Evolutionary conservation across 2,888 invertebrate species (phyloP), one percentile per base, ranked within the genome.

Genomic region (Azorinus chamasolen): DNA sequence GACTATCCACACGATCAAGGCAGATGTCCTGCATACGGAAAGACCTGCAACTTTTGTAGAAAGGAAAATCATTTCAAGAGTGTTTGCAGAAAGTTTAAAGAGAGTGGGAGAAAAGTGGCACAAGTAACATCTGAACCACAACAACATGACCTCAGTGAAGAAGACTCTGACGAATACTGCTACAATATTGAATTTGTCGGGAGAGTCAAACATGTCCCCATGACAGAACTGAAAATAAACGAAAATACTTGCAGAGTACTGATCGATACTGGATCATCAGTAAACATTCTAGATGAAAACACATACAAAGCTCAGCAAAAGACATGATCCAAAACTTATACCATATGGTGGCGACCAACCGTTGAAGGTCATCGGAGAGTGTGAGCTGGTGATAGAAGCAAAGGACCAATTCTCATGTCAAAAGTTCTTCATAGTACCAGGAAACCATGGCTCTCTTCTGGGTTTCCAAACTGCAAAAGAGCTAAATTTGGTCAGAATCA

Each of bases 241-340:
- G 18, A 22, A 4, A 27, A 46, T 1, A 22, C 27, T 16, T n/a
- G 43, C 12, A 46, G 22, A 6, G n/a, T 73, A 16, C 12, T 76
- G 16, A 22, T 82, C 1, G 82, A 82, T 46, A 74, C 58, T 8
- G 75, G 79, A 18, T 58, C 82, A 16, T 61, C 76, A 12, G 75
- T 76, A 0, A 82, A 82, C 27, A 57, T 82, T 10, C 48, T 82
- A 1, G 82, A 82, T 46, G 27, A 61, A 24, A 20, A 48, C 12
- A 73, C 79, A 16, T 66, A 75, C 46, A 27, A 68, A 63, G 25
- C 59, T 66, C 0, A 14, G 20, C 16, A 61, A 32, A 25, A 46
- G 45, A 16, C 53, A 48, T 20, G 16, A 43, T 1, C 65, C 71
- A 1, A 66, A 54, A 54, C 55, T 73, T 5, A 12, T 57, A 2